Conservation (phyloP, 1,140 invertebrate genomes). For the Scylla paramamosain region DNA sequence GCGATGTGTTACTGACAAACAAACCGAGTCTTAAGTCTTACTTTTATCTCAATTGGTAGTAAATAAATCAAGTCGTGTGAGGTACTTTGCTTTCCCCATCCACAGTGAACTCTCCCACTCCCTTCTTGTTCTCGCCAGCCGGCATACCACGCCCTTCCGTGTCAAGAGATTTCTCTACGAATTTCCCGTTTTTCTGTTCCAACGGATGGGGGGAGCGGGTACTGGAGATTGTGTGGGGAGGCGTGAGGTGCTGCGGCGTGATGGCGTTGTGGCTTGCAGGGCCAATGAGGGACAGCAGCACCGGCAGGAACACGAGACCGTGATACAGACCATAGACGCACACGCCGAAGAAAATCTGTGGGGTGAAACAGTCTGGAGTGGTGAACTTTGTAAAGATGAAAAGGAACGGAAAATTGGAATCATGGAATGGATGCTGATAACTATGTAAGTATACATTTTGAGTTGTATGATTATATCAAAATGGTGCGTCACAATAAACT, state of each 20-base stretch:
- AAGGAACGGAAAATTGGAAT: neutral
- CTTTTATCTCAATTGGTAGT: too few relatives aligned
- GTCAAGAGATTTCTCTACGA: neutral
- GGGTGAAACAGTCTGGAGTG: conserved; percentile 76
- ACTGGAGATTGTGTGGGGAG: neutral
- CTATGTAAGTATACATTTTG: neutral
- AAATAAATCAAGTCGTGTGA: too few relatives aligned
- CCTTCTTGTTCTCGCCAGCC: neutral
- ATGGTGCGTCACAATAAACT: too few relatives aligned
- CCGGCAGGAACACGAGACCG: conserved; percentile 87
- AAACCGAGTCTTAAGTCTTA: too few relatives aligned
- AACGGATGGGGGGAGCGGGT: neutral
- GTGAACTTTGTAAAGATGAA: neutral
- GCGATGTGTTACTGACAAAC: too few relatives aligned
- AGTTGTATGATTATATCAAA: too few relatives aligned
- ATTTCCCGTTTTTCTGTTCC: neutral
- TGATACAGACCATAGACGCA: conserved; percentile 89
- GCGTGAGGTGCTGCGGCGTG: neutral
- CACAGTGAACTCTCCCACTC: neutral
- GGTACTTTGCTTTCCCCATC: neutral
- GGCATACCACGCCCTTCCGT: neutral
- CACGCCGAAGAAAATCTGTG: conserved; percentile 87
- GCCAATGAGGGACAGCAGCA: conserved; percentile 87
- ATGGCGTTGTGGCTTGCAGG: conserved; percentile 82
- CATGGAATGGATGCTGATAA: neutral